Evolutionary conservation across 92 coral and sea anemone genomes (phyloP).

Genomic region (Anthopleura xanthogrammica): DNA sequence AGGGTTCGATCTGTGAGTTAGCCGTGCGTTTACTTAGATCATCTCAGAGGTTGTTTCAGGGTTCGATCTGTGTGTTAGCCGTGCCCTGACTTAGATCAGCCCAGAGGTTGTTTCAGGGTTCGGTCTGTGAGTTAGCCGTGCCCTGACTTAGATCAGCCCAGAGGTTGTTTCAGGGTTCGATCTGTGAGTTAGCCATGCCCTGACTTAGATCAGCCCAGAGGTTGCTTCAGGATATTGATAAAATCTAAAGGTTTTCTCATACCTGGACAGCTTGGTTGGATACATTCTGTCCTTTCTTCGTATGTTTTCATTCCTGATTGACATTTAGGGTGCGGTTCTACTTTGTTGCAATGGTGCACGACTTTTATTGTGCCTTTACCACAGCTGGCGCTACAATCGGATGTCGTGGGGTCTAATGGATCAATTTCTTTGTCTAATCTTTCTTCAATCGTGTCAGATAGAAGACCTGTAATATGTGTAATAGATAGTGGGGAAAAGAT

Average conservation of each 20-base stretch:
- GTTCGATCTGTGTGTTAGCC: too few species aligned
- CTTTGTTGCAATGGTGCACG: conserved; percentile 48
- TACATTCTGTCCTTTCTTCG: conserved; percentile 77
- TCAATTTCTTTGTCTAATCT: conserved; percentile 35
- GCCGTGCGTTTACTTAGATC: too few species aligned
- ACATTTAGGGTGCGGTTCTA: conserved; percentile 47
- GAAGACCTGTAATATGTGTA: conserved; percentile 31
- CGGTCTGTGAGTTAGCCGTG: not conserved
- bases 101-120: not conserved
- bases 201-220: too few species aligned
- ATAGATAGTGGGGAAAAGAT: not conserved
- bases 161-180: too few species aligned
- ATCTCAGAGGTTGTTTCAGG: too few species aligned
- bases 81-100: not conserved
- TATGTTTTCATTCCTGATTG: conserved; percentile 61
- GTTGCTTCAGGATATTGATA: too few species aligned
- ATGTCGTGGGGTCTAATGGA: conserved; percentile 48
- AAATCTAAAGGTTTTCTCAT: not conserved
- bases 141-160: not conserved
- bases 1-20: too few species aligned
- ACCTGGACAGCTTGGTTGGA: conserved; percentile 96
- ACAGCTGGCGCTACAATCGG: conserved; percentile 89
- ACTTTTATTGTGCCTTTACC: conserved; percentile 77
- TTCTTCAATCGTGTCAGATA: conserved; percentile 57
- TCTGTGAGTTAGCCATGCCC: too few species aligned